phyloP scores from a whole-genome alignment of 2,888 invertebrate genomes.

The Parascotia fuliginaria region DNA sequence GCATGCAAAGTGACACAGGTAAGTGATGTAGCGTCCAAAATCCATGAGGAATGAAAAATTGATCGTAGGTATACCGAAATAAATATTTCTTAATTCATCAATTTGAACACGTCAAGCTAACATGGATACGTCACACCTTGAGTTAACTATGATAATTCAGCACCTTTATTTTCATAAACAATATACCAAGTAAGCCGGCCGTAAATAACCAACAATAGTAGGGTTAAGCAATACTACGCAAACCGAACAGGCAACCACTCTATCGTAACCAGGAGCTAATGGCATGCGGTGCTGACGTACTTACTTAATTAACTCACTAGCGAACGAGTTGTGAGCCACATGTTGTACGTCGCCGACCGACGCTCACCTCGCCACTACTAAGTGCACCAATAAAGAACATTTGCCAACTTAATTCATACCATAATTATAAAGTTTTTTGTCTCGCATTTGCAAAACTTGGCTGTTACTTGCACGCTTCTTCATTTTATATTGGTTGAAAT shows the following conservation, averaged over 20 bases:
- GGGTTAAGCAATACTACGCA: conserved; percentile 11
- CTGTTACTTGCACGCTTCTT: conserved; percentile 10
- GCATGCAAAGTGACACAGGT: no score
- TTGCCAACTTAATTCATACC: conserved; percentile 22
- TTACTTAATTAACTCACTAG: conserved; percentile 54
- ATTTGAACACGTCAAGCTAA: no score
- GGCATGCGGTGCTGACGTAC: conserved; percentile 37
- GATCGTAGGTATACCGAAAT: no score
- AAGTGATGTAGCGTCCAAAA: no score
- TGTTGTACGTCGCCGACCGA: conserved; percentile 23
- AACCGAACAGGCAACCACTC: conserved; percentile 28
- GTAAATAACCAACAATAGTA: not conserved
- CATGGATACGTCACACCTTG: no score
- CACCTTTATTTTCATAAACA: not conserved
- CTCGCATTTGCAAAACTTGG: conserved; percentile 14
- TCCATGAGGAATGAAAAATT: no score
- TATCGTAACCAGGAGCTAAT: conserved; percentile 46
- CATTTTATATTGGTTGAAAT: not conserved
- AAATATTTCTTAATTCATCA: no score
- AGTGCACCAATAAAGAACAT: conserved; percentile 47
- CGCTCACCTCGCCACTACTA: conserved; percentile 35
- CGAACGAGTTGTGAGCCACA: conserved; percentile 41
- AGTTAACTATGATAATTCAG: no score
- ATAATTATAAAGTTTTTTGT: conserved; percentile 27
- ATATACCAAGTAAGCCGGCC: not conserved